Evolutionary conservation across 2,113 vertebrate species (phyloP), one percentile per base, ranked within the genome.

Genomic region (Nothobranchius furzeri): DNA sequence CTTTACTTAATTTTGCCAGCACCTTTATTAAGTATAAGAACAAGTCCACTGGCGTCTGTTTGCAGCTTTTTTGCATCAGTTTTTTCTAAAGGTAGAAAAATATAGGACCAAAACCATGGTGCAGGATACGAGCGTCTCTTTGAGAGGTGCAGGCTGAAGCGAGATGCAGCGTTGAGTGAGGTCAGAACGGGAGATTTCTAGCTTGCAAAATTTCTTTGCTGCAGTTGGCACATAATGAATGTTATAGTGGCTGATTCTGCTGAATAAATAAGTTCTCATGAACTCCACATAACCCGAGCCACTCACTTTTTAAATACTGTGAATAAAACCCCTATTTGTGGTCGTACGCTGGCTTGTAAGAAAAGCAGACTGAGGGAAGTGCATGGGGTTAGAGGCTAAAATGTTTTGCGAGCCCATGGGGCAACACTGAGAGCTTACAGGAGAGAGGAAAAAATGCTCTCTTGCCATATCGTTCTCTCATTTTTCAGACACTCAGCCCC

Each of bases 81-180:
- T 30, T 30, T 36, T 52, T 56, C n/a, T 15, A 50, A 12, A 25
- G 14, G 60, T 54, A 67, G 66, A 24, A 55, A 75, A 55, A 75
- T 61, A 73, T 45, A 25, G 45, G 57, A 46, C 53, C 17, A 56
- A 15, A 55, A 72, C 68, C 60, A 64, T 49, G 7, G 57, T 36
- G 50, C 46, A 60, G 69, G 72, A 84, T 67, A 81, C 61, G 75
- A 70, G 79, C 78, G 48, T 58, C 58, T 72, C 47, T 61, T 59
- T 59, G 64, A 79, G 77, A 81, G 69, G 65, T 76, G 78, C 45
- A 11, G 60, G 51, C 62, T 76, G 63, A 82, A 63, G 69, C 54
- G 20, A 53, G 46, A 62, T 11, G 43, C 59, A 20, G 67, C 6
- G 36, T 69, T 81, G 78, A 85, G 56, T 61, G 72, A 73, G 73